phyloP scores from a whole-genome alignment of 2,888 invertebrate genomes.

The Lochmaea capreae region DNA sequence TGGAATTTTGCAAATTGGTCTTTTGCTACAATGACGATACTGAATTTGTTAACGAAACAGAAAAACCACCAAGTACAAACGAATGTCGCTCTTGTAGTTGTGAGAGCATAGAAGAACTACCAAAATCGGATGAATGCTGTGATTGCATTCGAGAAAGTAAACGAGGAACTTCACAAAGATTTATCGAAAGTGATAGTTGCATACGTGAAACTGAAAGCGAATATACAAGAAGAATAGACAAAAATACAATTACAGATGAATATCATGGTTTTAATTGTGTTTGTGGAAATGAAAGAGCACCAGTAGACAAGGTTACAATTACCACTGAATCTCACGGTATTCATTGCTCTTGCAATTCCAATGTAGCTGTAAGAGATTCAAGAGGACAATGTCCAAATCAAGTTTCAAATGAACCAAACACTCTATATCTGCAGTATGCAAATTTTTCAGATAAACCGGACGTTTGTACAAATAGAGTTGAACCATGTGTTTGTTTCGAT shows the following conservation, averaged over 20 bases:
- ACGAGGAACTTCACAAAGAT: background rate
- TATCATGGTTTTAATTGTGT: background rate
- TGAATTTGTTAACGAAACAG: background rate
- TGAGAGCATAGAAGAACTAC: background rate
- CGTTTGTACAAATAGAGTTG: background rate
- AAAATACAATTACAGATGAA: background rate
- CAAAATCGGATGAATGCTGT: background rate
- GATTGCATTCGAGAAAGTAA: background rate
- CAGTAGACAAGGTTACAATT: background rate
- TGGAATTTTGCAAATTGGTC: slow-evolving; percentile 5
- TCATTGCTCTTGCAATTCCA: background rate
- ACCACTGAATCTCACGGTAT: background rate
- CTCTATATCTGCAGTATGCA: too few species aligned
- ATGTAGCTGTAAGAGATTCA: background rate
- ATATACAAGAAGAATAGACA: background rate
- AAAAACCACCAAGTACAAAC: background rate
- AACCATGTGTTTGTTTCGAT: background rate
- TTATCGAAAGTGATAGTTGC: background rate
- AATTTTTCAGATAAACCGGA: too few species aligned
- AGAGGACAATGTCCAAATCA: background rate
- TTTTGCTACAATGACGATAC: background rate
- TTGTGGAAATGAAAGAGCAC: background rate
- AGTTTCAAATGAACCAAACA: background rate
- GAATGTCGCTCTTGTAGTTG: background rate
- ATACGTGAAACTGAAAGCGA: background rate